Conservation (phyloP, 2,113 vertebrate species). For the Crotalus viridis region DNA sequence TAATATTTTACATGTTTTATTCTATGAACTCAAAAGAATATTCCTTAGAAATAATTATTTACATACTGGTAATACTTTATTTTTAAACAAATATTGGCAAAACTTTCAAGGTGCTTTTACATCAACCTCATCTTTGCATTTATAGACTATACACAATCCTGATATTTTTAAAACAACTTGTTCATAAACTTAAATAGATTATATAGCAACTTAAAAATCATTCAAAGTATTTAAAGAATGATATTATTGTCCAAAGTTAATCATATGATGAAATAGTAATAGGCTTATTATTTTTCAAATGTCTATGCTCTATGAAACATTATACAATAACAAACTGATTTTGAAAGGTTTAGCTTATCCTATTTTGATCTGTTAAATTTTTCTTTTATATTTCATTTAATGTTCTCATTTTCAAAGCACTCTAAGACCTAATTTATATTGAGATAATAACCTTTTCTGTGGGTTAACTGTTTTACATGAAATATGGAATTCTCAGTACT, state of each 20-base stretch:
- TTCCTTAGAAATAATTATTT: background rate
- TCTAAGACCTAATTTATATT: background rate
- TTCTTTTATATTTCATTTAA: background rate
- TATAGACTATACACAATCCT: background rate
- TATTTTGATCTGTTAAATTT: background rate
- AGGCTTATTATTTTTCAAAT: background rate
- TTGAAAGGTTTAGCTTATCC: background rate
- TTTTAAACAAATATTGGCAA: background rate
- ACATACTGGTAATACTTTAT: background rate
- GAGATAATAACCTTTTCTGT: background rate
- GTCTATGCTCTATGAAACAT: background rate
- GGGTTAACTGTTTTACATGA: background rate
- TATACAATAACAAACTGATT: background rate
- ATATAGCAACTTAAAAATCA: constrained; percentile 3
- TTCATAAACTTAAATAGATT: background rate
- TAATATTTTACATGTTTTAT: background rate
- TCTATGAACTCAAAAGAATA: background rate
- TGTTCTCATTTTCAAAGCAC: background rate
- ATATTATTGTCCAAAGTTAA: background rate
- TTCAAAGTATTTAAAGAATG: background rate
- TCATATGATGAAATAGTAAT: background rate
- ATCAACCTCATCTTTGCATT: background rate
- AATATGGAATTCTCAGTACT: background rate
- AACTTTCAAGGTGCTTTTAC: background rate
- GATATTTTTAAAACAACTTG: background rate